These are phyloP conservation scores for Frankliniella intonsa DNA, from an alignment of 2,888 invertebrate genomes.

Conservation along the genomic window DNA sequence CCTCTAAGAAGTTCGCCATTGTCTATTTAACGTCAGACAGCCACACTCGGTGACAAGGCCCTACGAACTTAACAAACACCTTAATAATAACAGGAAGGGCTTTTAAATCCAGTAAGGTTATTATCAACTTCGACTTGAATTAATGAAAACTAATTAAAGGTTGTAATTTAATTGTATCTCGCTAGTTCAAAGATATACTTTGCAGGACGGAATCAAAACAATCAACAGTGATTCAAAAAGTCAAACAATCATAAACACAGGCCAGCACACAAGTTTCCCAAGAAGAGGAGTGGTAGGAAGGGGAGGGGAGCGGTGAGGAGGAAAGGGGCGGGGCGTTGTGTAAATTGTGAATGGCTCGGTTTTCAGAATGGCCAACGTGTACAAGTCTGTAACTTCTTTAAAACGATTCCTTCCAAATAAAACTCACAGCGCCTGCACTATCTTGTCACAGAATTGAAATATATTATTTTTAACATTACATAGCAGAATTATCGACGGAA, in stretches of 20 bases:
- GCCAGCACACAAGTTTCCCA: constrained; percentile 2
- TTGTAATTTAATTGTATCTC: neutral
- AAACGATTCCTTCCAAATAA: neutral
- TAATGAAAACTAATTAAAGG: neutral
- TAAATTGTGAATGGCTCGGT: neutral
- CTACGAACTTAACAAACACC: neutral
- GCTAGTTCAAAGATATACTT: neutral
- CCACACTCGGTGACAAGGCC: neutral
- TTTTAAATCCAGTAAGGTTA: neutral
- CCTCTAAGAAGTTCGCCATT: neutral
- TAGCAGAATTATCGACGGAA: too few relatives aligned
- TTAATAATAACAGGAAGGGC: neutral
- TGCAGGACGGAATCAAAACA: neutral
- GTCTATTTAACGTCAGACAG: neutral
- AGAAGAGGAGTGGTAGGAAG: neutral
- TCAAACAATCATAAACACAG: constrained; percentile 17
- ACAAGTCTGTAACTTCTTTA: neutral
- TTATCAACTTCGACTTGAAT: neutral
- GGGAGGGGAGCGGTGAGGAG: neutral
- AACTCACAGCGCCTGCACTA: too few relatives aligned
- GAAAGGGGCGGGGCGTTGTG: neutral
- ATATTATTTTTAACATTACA: too few relatives aligned
- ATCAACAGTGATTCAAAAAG: neutral
- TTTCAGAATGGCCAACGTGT: neutral
- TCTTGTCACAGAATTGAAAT: too few relatives aligned